Base-by-base conservation (phyloP, 2,797 vertebrate species). In the Phoeniculus purpureus region DNA sequence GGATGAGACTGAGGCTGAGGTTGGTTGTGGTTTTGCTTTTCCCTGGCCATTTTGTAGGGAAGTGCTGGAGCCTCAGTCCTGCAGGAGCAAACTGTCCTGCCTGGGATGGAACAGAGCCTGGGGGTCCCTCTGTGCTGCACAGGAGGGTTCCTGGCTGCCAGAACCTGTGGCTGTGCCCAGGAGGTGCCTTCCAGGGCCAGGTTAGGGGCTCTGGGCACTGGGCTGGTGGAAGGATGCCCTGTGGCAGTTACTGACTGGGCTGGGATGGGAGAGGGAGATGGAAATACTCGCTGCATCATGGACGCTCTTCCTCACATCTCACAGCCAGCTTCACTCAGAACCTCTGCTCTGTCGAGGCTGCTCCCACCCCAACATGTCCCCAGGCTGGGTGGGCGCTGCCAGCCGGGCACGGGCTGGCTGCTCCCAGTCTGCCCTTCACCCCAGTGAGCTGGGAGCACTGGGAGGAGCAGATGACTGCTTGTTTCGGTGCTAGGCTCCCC, bases 321-420 rank as follows among this genome's bases (percentile, higher is more conserved):
- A 1, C 4, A 14, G 11, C 3, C 58, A 29, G 37, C 31, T 29
- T 26, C 48, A 23, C 11, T 10, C 37, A 2, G 15, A 27, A 47
- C 60, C 48, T 25, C 16, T 0, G 5, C 59, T 11, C 3, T 22
- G 18, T 22, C 40, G 67, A 12, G 21, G 18, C 54, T 29, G 67
- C 81, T 55, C 32, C 34, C 31, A 16, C 9, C 9, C 47, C 11
- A 32, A 13, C 2, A 10, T 3, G 15, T 29, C 59, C 51, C 70
- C 52, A 3, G 37, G 15, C 8, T 15, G 37, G 3, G 3, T 7
- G 45, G 37, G 47, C 51, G 10, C 7, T 5, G 8, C 52, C 31
- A 1, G 34, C 64, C 4, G 2, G 34, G 9, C 37, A 13, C 3
- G 0, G 12, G 6, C 51, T 16, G 51, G 9, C 29, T 11, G 56